These are phyloP conservation scores for Cyrtorhinus lividipennis DNA, from an alignment of 1,140 invertebrate genomes.

Conservation along the genomic window DNA sequence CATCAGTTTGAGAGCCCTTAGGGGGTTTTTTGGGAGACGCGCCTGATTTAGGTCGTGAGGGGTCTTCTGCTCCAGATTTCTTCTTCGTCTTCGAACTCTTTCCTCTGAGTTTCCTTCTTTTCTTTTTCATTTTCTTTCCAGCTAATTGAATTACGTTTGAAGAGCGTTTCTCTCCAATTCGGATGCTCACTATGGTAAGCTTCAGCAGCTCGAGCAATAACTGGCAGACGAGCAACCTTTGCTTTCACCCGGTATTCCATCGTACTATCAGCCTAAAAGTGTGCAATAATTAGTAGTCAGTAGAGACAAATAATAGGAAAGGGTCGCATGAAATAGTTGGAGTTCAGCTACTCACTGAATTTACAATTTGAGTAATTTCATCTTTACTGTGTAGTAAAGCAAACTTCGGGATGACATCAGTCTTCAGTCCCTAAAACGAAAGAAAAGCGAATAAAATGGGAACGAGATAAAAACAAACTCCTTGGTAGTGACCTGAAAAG, in stretches of 20 bases:
- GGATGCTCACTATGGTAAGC: neutral
- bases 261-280: slow-evolving; percentile 5
- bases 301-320: neutral
- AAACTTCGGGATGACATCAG: slow-evolving; percentile 15
- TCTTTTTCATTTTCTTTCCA: slow-evolving; percentile 1
- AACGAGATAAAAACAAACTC: neutral
- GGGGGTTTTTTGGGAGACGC: neutral
- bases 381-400: slow-evolving; percentile 1
- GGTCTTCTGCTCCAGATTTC: too few species aligned
- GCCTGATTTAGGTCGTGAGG: too few species aligned
- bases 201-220: neutral
- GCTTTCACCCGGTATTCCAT: slow-evolving; percentile 3
- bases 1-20: neutral
- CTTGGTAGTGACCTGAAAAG: neutral
- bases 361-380: neutral
- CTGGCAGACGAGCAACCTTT: neutral
- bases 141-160: slow-evolving; percentile 1
- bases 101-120: neutral
- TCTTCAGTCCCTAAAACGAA: slow-evolving; percentile 9
- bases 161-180: slow-evolving; percentile 9
- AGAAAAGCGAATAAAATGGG: neutral
- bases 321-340: neutral
- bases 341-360: neutral
- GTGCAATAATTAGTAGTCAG: neutral
- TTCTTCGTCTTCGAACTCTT: too few species aligned